Percentiles rank a stretch among this genome's conserved stretches.
Conservation (phyloP, 2,797 vertebrate genomes). For the Nyctibius grandis region DNA sequence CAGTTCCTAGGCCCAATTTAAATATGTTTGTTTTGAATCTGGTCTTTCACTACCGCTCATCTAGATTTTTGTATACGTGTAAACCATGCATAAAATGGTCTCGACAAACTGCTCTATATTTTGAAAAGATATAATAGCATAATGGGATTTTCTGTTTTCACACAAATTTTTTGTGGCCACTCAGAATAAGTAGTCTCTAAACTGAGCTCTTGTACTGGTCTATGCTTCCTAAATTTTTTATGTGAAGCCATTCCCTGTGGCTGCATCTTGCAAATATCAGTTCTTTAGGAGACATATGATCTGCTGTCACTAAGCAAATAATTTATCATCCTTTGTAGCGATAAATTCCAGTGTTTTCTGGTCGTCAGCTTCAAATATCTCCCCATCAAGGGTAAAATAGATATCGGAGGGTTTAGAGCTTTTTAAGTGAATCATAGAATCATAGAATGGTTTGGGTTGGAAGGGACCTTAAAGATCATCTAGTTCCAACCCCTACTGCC, state of each 20-base stretch:
- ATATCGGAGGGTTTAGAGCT: rapidly evolving
- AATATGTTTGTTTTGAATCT: constrained; percentile 58
- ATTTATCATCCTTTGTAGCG: neutral
- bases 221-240: rapidly evolving
- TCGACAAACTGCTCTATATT: neutral
- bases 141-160: neutral
- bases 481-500: no score
- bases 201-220: neutral
- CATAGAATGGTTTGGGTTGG: no score
- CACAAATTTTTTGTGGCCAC: neutral
- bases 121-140: neutral
- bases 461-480: no score
- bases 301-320: neutral
- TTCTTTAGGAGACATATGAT: neutral
- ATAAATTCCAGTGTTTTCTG: neutral
- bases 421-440: no score
- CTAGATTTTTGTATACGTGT: neutral
- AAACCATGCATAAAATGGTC: neutral
- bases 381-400: neutral
- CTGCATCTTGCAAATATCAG: neutral
- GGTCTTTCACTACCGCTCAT: constrained; percentile 21
- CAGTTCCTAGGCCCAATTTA: constrained; percentile 41
- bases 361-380: neutral
- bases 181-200: neutral
- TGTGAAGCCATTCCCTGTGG: neutral